phyloP scores from a whole-genome alignment of 2,113 vertebrate species.

The Lathamus discolor region DNA sequence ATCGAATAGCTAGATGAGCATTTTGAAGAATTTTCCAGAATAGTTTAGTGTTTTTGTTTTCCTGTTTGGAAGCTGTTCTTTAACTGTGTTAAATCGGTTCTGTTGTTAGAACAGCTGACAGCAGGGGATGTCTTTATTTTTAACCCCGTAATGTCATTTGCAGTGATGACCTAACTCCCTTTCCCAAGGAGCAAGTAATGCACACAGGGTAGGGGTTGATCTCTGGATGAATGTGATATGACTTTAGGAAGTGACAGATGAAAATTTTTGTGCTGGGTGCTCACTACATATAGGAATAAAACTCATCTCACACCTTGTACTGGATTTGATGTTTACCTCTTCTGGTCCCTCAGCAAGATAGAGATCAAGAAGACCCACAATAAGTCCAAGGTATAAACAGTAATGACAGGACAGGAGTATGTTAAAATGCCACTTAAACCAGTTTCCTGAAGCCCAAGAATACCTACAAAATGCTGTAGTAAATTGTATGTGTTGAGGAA shows the following conservation, averaged over 20 bases:
- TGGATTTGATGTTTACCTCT: background rate
- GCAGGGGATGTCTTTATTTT: background rate
- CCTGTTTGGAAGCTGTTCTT: background rate
- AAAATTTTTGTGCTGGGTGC: background rate
- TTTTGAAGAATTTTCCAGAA: background rate
- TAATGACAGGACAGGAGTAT: background rate
- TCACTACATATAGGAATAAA: background rate
- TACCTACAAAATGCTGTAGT: background rate
- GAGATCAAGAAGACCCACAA: background rate
- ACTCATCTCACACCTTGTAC: background rate
- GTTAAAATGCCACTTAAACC: background rate
- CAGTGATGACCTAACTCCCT: background rate
- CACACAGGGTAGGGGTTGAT: fast-evolving
- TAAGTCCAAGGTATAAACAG: background rate
- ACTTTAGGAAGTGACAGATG: background rate
- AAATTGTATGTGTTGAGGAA: background rate
- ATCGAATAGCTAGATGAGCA: background rate
- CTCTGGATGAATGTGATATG: background rate
- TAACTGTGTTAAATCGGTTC: background rate
- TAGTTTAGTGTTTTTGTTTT: background rate
- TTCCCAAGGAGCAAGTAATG: background rate
- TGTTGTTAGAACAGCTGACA: background rate
- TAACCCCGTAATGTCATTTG: background rate
- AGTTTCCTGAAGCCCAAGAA: background rate
- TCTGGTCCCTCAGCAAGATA: background rate